phyloP scores from a whole-genome alignment of 2,113 vertebrate genomes.

The Pogona vitticeps region DNA sequence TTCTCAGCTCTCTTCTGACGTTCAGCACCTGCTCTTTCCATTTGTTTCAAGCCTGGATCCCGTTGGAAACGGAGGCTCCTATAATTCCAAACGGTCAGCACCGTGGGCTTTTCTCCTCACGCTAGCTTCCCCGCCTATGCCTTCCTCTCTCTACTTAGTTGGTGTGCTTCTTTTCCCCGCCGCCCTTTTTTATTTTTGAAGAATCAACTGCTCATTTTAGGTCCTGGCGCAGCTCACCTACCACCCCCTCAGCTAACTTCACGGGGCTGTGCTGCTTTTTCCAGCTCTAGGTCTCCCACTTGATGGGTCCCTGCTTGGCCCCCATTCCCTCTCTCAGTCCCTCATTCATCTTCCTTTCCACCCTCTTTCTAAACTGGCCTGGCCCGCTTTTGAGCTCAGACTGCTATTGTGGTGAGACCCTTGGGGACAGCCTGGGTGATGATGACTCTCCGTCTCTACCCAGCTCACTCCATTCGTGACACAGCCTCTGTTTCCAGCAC shows the following conservation, averaged over 20 bases:
- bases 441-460: slow-evolving; percentile 4
- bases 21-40: neutral
- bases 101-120: too few relatives aligned
- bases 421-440: slow-evolving; percentile 24
- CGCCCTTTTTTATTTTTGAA: neutral
- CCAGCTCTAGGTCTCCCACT: too few relatives aligned
- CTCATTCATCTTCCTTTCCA: neutral
- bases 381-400: neutral
- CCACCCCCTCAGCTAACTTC: neutral
- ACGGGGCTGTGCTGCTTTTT: neutral
- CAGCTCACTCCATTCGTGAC: slow-evolving; percentile 4
- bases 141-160: neutral
- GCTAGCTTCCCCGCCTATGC: too few relatives aligned
- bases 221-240: neutral
- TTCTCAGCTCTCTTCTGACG: neutral
- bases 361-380: neutral
- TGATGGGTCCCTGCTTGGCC: too few relatives aligned
- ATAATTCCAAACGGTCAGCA: neutral
- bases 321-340: neutral
- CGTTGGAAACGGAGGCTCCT: neutral
- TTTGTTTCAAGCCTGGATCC: neutral
- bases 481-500: slow-evolving; percentile 8
- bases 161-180: neutral
- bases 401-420: neutral
- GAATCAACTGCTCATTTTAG: neutral